These are phyloP conservation scores for Tadarida brasiliensis DNA, from an alignment of 2,797 vertebrate species.

Conservation along the genomic window DNA sequence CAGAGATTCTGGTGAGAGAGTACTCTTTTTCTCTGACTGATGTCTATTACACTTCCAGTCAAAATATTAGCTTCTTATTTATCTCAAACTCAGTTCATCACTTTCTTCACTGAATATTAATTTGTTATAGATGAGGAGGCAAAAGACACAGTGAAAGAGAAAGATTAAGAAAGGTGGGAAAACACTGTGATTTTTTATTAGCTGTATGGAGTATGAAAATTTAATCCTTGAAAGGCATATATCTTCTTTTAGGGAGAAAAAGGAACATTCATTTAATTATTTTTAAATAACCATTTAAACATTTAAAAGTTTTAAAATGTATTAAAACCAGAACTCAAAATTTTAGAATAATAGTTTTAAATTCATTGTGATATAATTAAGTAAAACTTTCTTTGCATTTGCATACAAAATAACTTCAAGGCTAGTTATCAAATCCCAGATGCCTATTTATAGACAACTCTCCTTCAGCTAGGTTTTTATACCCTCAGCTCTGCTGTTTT, in stretches of 20 bases:
- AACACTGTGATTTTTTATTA: neutral
- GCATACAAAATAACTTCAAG: conserved; percentile 22
- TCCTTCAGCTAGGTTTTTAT: neutral
- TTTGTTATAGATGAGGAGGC: conserved; percentile 29
- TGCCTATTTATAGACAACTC: neutral
- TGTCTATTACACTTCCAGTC: neutral
- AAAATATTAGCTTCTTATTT: conserved; percentile 54
- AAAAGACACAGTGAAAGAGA: neutral
- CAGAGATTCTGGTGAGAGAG: neutral
- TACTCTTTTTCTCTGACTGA: neutral
- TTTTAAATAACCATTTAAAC: conserved; percentile 25
- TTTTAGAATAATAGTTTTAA: conserved; percentile 51
- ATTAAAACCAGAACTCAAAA: conserved; percentile 27
- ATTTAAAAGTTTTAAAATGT: conserved; percentile 29
- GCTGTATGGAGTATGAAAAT: neutral
- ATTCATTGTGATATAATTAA: conserved; percentile 13
- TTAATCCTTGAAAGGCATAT: conserved; percentile 10
- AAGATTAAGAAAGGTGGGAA: neutral
- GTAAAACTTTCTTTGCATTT: conserved; percentile 23
- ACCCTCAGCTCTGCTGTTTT: neutral
- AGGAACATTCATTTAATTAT: neutral
- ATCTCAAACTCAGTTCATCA: neutral
- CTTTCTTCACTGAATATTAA: conserved; percentile 41
- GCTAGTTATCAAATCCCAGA: neutral
- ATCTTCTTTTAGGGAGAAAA: neutral